Evolutionary conservation across 64 coral and sea anemone genomes (phyloP), one percentile per base, ranked within the genome.

Genomic region (Pocillopora verrucosa): DNA sequence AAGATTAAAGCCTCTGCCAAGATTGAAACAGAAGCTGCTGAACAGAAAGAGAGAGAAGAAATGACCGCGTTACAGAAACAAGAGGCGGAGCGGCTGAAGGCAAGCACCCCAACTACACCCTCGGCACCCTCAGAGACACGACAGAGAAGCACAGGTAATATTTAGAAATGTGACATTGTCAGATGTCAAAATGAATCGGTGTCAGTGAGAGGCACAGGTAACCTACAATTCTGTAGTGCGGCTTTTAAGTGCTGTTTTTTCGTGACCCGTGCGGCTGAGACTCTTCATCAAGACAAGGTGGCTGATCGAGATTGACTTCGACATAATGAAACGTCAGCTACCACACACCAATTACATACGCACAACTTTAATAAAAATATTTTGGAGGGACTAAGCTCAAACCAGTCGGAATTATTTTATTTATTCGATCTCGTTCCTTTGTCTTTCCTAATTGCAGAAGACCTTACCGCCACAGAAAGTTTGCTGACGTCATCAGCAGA

Each of bases 1-100:
- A 90, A 98, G 51, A 94, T 94, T 16, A 92, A 77, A 57, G 64
- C 85, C n/a, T 82, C 94, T 17, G 96, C 90, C 1, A 80, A 95
- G 73, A 75, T 85, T 63, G 90, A 84, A 61, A 89, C 25, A 14
- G 81, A 79, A 5, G 91, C 70, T 20, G 91, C 88, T 0, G 91
- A 96, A 24, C 75, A 87, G 20, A 76, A 78, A 57, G 80, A 96
- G 41, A 90, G 72, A 41, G 76, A 88, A 80, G 82, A 93, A 61
- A 74, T 93, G 41, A 87, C 59, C 34, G 94, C 91, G 15, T 34
- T 93, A 41, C 94, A 96, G 16, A 93, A 90, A 72, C 87, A 93
- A 59, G 91, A 83, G 22, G 91, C 88, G 9, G 67, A 87, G 36
- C 61, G 74, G 45, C 51, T 96, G 83, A 76, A 65, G 36, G 87